phyloP scores from a whole-genome alignment of 2,888 invertebrate genomes.

The Hedya salicella region DNA sequence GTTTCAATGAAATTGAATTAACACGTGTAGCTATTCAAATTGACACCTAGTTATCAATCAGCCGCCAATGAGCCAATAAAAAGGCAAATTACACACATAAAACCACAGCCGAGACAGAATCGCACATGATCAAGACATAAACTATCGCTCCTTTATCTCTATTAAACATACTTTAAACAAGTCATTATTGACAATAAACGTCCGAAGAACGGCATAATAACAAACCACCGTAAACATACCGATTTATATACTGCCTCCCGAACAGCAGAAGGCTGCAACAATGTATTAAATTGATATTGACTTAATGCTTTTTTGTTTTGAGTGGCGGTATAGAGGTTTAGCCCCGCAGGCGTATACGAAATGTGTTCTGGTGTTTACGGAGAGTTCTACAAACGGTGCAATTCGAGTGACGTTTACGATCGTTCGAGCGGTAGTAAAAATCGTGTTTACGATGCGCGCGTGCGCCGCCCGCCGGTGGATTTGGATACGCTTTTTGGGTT shows the following conservation, averaged over 20 bases:
- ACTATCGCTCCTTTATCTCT: slow-evolving; percentile 81
- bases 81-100: slow-evolving; percentile 79
- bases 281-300: slow-evolving; percentile 8
- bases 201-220: slow-evolving; percentile 83
- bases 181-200: slow-evolving; percentile 84
- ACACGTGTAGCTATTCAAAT: slow-evolving; percentile 19
- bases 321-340: slow-evolving; percentile 43
- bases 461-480: slow-evolving; percentile 57
- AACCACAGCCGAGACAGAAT: slow-evolving; percentile 60
- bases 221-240: slow-evolving; percentile 82
- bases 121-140: slow-evolving; percentile 78
- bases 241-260: slow-evolving; percentile 73
- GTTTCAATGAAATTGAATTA: slow-evolving; percentile 14
- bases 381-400: slow-evolving; percentile 82
- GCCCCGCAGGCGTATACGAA: slow-evolving; percentile 83
- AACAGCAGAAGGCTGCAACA: slow-evolving; percentile 18
- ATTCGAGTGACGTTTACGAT: slow-evolving; percentile 83
- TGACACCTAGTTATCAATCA: slow-evolving; percentile 58
- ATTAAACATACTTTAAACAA: slow-evolving; percentile 84
- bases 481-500: slow-evolving; percentile 35
- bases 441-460: slow-evolving; percentile 79
- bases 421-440: slow-evolving; percentile 82
- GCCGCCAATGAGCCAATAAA: slow-evolving; percentile 65
- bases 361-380: slow-evolving; percentile 82
- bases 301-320: slow-evolving; percentile 9